A percentile compares a stretch with the other conserved stretches of the same genome.
phyloP scores from a whole-genome alignment of 1,140 invertebrate species.

The Eubasilissa regina region DNA sequence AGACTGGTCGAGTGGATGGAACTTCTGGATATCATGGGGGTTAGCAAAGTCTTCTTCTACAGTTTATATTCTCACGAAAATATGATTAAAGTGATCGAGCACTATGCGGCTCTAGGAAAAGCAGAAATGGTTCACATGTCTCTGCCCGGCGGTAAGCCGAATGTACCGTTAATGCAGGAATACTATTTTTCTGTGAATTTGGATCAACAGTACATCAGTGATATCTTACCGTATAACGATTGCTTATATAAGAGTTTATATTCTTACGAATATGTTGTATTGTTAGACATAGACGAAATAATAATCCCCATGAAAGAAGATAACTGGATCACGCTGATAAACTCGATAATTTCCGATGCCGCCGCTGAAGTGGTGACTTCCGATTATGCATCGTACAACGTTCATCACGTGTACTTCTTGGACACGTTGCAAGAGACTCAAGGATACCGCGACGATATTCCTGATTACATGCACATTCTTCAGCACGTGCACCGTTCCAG shows the following conservation, averaged over 20 bases:
- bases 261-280: conserved; percentile 77
- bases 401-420: conserved; percentile 4
- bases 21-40: conserved; percentile 77
- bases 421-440: not conserved
- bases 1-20: conserved; percentile 81
- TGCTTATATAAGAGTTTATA: conserved; percentile 80
- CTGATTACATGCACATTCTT: conserved; percentile 27
- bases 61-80: conserved; percentile 74
- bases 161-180: conserved; percentile 3
- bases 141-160: conserved; percentile 9
- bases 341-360: conserved; percentile 57
- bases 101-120: conserved; percentile 71
- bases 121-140: not conserved
- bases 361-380: not conserved
- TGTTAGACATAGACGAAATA: conserved; percentile 82
- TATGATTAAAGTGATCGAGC: conserved; percentile 71
- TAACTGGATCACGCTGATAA: conserved; percentile 73
- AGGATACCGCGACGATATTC: not conserved
- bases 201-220: conserved; percentile 65
- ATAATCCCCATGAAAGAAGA: conserved; percentile 75
- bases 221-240: conserved; percentile 81
- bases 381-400: conserved; percentile 8
- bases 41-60: conserved; percentile 77
- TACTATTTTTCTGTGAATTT: conserved; percentile 4
- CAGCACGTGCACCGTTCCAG: conserved; percentile 17